Percentiles rank a stretch among this genome's conserved stretches.
Conservation (phyloP, 2,797 vertebrate species). For the Oceanodroma leucorhoa region DNA sequence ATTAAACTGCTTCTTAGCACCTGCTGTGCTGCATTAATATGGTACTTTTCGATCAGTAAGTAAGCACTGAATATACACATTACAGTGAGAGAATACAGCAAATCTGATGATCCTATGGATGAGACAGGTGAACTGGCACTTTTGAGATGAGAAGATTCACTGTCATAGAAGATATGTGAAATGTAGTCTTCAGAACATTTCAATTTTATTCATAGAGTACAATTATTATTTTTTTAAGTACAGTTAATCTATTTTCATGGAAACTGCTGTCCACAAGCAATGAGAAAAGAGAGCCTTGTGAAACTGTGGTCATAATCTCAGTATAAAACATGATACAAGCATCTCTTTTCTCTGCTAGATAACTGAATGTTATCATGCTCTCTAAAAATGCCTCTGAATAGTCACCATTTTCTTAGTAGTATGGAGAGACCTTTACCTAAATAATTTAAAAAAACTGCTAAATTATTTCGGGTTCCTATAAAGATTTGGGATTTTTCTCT, state of each 20-base stretch:
- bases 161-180: not conserved
- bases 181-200: not conserved
- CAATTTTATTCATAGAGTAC: not conserved
- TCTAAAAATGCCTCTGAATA: not conserved
- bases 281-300: not conserved
- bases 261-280: not conserved
- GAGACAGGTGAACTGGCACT: not conserved
- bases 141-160: not conserved
- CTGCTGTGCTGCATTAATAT: not conserved
- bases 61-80: not conserved
- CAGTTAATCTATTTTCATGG: not conserved
- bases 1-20: not conserved
- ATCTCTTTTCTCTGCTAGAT: not conserved
- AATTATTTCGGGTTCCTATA: not conserved
- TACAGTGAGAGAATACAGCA: not conserved
- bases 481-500: not conserved
- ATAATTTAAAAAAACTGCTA: not conserved
- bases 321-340: not conserved
- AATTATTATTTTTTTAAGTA: not conserved
- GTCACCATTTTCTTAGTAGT: not conserved
- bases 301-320: not conserved
- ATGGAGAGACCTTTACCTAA: not conserved
- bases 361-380: not conserved
- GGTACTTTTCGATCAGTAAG: not conserved
- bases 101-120: not conserved